Evolutionary conservation across 2,888 invertebrate genomes (phyloP).

Genomic region (Stenchaetothrips biformis): DNA sequence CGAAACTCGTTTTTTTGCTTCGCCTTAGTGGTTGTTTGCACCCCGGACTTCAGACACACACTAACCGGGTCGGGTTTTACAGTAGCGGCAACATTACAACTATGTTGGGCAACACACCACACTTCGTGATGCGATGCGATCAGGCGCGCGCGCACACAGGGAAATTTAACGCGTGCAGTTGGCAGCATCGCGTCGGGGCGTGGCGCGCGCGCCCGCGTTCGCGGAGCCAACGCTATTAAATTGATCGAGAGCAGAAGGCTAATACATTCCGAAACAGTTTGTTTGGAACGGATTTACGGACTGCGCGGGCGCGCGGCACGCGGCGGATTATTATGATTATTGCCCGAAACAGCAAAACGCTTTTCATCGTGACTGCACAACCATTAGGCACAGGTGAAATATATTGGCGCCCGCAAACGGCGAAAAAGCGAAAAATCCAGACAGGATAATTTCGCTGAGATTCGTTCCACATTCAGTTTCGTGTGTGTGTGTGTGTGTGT

Average conservation of each 20-base stretch:
- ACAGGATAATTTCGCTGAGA: too few species aligned
- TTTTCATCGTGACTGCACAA: too few species aligned
- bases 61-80: neutral
- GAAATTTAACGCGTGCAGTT: constrained; percentile 17
- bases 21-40: neutral
- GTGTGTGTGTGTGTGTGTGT: too few species aligned
- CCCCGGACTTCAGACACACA: neutral
- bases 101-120: neutral
- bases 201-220: neutral
- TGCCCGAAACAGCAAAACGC: too few species aligned
- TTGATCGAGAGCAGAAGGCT: neutral
- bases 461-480: too few species aligned
- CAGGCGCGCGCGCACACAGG: neutral
- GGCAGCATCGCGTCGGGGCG: constrained; percentile 12
- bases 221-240: constrained; percentile 7
- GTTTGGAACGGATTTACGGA: too few species aligned
- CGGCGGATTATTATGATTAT: neutral
- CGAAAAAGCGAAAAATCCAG: too few species aligned
- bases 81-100: neutral
- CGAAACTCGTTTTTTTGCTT: too few species aligned
- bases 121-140: constrained; percentile 7
- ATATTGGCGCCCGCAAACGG: too few species aligned
- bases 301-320: neutral
- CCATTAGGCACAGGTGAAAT: too few species aligned
- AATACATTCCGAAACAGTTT: too few species aligned